A percentile compares a stretch with the other conserved stretches of the same genome.
These are phyloP conservation scores for Caenorhabditis remanei DNA, from an alignment of 1,140 invertebrate species.

Conservation along the genomic window DNA sequence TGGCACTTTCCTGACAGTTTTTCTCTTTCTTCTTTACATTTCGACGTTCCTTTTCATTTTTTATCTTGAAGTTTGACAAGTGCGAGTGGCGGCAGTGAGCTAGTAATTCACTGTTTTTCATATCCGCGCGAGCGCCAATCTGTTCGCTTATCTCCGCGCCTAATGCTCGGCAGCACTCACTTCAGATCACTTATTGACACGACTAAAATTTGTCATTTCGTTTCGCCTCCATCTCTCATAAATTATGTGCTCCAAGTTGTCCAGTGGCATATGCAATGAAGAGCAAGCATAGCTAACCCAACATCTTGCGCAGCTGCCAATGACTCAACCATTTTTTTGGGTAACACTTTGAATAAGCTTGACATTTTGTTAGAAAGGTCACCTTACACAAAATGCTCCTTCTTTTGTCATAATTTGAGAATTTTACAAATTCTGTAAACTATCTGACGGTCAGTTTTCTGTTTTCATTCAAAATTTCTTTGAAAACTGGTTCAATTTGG, in stretches of 20 bases:
- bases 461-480: too few relatives aligned
- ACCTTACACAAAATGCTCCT: background rate
- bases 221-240: background rate
- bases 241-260: conserved; percentile 20
- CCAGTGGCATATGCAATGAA: conserved; percentile 44
- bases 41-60: background rate
- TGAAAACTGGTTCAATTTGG: too few relatives aligned
- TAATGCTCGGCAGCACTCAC: conserved; percentile 1
- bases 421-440: too few relatives aligned
- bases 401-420: too few relatives aligned
- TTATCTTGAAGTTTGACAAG: conserved; percentile 33
- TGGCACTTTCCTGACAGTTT: background rate
- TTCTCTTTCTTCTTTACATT: background rate
- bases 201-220: conserved; percentile 39
- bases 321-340: background rate
- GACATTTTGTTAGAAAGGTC: background rate
- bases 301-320: background rate
- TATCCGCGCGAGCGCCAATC: conserved; percentile 3
- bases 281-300: background rate
- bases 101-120: conserved; percentile 40
- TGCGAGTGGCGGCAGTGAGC: conserved; percentile 2
- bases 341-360: background rate
- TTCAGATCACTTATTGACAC: conserved; percentile 53
- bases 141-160: background rate
- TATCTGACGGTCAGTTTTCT: too few relatives aligned